These are phyloP conservation scores for Petroica traversi DNA, from an alignment of 2,113 vertebrate species.

Conservation along the genomic window DNA sequence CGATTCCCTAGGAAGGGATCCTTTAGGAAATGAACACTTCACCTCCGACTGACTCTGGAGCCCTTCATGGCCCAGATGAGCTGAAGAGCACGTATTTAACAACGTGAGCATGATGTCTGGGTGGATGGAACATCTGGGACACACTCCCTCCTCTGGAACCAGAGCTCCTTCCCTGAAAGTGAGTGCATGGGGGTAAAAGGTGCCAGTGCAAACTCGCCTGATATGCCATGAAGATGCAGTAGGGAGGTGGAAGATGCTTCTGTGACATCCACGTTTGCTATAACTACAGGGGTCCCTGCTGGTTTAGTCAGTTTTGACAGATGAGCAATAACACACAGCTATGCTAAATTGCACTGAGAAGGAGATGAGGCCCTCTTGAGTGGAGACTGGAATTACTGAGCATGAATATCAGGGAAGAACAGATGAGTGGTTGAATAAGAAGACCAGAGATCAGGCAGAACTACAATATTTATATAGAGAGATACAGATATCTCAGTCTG, in stretches of 20 bases:
- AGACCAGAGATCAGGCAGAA: not conserved
- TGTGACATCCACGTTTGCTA: not conserved
- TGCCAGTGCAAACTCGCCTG: not conserved
- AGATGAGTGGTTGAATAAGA: not conserved
- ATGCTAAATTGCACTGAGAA: not conserved
- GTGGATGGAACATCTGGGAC: not conserved
- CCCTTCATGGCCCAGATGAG: not conserved
- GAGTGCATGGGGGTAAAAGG: not conserved
- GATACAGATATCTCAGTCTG: not conserved
- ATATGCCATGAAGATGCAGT: rapidly evolving
- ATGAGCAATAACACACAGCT: not conserved
- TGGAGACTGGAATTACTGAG: not conserved
- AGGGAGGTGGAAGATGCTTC: not conserved
- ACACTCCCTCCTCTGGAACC: not conserved
- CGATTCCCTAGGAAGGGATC: rapidly evolving
- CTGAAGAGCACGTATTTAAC: not conserved
- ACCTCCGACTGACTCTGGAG: not conserved
- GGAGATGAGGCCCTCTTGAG: not conserved
- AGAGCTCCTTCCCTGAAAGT: not conserved
- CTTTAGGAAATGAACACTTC: not conserved
- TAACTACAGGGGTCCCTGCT: not conserved
- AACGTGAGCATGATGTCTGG: not conserved
- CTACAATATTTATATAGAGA: not conserved
- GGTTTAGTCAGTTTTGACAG: not conserved
- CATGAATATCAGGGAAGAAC: not conserved